Evolutionary conservation across 2,888 invertebrate genomes (phyloP).

Genomic region (Lordiphosa fenestrarum): DNA sequence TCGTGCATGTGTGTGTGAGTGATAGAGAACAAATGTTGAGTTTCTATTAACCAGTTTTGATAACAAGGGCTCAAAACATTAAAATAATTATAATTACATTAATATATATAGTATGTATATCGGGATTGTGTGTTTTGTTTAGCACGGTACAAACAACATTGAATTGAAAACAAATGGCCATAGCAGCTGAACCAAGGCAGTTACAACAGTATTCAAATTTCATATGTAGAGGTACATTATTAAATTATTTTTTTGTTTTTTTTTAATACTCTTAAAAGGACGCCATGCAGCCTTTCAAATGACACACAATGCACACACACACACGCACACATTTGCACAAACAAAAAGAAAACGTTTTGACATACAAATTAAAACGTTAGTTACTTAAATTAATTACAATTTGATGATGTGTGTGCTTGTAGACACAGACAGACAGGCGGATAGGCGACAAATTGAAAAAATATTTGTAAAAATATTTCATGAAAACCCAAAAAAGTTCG

Average conservation of each 20-base stretch:
- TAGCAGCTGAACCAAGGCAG: conserved; percentile 65
- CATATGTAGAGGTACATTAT: conserved; percentile 37
- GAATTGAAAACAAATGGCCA: conserved; percentile 54
- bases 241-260: conserved; percentile 21
- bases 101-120: conserved; percentile 25
- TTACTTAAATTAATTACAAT: conserved; percentile 73
- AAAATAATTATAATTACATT: conserved; percentile 9
- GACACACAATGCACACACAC: conserved; percentile 64
- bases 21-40: conserved; percentile 13
- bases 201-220: conserved; percentile 64
- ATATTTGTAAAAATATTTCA: conserved; percentile 16
- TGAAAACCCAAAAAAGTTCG: conserved; percentile 49
- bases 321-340: conserved; percentile 19
- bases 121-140: conserved; percentile 30
- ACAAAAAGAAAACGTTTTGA: conserved; percentile 50
- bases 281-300: conserved; percentile 58
- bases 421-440: conserved; percentile 30
- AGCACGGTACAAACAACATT: conserved; percentile 41
- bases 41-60: conserved; percentile 3
- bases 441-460: conserved; percentile 26
- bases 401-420: conserved; percentile 29
- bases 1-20: conserved; percentile 40
- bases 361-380: conserved; percentile 70
- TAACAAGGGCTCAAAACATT: conserved; percentile 8
- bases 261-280: conserved; percentile 65